Conservation (phyloP, 2,797 vertebrate genomes). For the Falco naumanni region DNA sequence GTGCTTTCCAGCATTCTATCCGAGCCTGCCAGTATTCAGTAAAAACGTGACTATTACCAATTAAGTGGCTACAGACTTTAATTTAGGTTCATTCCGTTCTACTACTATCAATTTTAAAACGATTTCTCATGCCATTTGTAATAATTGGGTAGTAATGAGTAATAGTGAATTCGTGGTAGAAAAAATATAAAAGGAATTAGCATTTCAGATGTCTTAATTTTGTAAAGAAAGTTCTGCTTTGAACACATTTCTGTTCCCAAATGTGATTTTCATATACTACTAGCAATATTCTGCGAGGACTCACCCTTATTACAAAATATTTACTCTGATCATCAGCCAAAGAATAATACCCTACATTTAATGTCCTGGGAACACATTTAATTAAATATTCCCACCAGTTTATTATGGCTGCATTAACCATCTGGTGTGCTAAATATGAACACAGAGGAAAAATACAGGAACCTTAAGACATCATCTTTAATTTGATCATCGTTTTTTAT, state of each 20-base stretch:
- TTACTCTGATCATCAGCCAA: conserved; percentile 54
- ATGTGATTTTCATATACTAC: conserved; percentile 23
- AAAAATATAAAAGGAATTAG: not conserved
- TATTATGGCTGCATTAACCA: conserved; percentile 57
- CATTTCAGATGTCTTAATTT: not conserved
- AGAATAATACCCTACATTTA: conserved; percentile 42
- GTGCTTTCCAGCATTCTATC: not conserved
- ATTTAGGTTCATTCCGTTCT: not conserved
- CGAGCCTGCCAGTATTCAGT: not conserved
- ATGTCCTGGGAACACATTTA: conserved; percentile 45
- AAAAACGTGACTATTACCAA: not conserved
- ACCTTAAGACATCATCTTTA: conserved; percentile 17
- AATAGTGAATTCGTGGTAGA: not conserved
- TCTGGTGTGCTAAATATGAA: conserved; percentile 48
- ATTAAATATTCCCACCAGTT: conserved; percentile 61
- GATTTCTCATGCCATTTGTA: not conserved
- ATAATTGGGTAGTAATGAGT: not conserved
- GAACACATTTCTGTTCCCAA: not conserved
- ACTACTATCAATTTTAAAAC: not conserved
- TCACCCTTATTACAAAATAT: conserved; percentile 55
- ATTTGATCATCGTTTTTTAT: conserved; percentile 21
- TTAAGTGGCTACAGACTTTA: not conserved
- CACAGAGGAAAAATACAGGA: not conserved
- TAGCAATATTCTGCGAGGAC: conserved; percentile 13
- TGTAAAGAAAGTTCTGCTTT: conserved; percentile 4